Evolutionary conservation across 2,888 invertebrate species (phyloP), one percentile per base, ranked within the genome.

Genomic region (Sylvicola cinctus): DNA sequence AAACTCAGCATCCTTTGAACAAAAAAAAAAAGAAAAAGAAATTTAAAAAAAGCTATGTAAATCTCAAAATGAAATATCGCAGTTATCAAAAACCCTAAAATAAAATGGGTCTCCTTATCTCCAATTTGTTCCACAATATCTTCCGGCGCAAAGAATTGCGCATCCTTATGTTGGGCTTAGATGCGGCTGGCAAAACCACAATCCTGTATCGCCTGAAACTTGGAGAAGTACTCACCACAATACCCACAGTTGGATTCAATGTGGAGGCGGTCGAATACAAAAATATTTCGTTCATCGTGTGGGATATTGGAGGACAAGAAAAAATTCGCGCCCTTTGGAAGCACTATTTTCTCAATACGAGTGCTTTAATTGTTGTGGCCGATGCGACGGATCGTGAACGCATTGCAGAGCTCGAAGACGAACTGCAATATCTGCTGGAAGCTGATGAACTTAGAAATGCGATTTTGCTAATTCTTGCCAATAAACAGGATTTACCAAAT

Each of bases 221-320:
- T 40, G 91, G 91, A 38, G 96, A 96, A 66, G 90, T 96, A 45
- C 95, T 96, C 8, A 95, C 95, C 13, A 96, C 95, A 32, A 96
- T 96, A 59, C 95, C 96, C 31, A 96, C 96, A 1, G 95, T 96
- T 46, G 95, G 96, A 8, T 98, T 98, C 58, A 98, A 98, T 57
- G 96, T 98, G 17, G 96, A 98, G 58, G 96, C 96, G 4, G 96
- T 98, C 7, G 96, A 98, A 56, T 98, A 98, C 65, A 96, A 93
- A 66, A 98, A 96, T 62, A 95, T 98, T 51, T 87, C 87, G 52
- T 96, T 96, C 56, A 96, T 95, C 16, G 95, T 98, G 8, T 98
- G 96, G 96, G 96, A 98, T 58, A 95, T 98, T 38, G 96, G 96
- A 54, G 96, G 96, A 41, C 95, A 96, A 57, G 91, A 91, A 54